phyloP scores from a whole-genome alignment of 2,113 vertebrate species.

The Pomatostomus ruficeps region DNA sequence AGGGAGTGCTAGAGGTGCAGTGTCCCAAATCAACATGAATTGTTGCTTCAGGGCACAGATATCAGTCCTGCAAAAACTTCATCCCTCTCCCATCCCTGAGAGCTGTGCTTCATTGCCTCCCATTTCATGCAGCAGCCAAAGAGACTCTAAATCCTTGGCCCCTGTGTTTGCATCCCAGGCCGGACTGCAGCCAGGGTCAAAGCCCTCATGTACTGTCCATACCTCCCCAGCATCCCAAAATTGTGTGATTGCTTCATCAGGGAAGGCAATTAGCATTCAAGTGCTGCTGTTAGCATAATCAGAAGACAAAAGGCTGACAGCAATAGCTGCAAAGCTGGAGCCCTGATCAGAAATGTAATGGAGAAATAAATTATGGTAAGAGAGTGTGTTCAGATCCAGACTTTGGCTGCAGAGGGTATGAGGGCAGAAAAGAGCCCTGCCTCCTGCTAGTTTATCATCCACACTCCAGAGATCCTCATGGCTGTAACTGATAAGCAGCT shows the following conservation, averaged over 20 bases:
- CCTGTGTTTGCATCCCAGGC: accelerated
- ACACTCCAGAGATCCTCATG: conserved; percentile 61
- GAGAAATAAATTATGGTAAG: conserved; percentile 66
- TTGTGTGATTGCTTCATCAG: neutral
- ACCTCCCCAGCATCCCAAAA: neutral
- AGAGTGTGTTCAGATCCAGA: neutral
- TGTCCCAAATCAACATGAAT: neutral
- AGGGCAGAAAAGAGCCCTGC: neutral
- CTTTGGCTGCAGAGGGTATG: neutral
- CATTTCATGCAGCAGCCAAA: neutral
- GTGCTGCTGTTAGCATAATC: conserved; percentile 40
- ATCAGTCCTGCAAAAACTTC: neutral
- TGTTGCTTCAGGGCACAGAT: neutral
- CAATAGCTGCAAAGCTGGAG: conserved; percentile 7
- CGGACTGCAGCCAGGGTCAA: neutral
- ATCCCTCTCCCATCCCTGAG: neutral
- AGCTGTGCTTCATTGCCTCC: neutral
- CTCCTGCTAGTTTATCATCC: conserved; percentile 58
- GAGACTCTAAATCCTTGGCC: neutral
- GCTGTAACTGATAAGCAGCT: conserved; percentile 41
- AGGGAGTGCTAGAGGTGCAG: neutral
- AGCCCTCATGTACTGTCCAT: neutral
- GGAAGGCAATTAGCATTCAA: conserved; percentile 57
- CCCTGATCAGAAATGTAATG: conserved; percentile 34
- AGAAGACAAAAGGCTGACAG: conserved; percentile 30